phyloP scores from a whole-genome alignment of 1,140 invertebrate genomes.

The Antheraea pernyi region DNA sequence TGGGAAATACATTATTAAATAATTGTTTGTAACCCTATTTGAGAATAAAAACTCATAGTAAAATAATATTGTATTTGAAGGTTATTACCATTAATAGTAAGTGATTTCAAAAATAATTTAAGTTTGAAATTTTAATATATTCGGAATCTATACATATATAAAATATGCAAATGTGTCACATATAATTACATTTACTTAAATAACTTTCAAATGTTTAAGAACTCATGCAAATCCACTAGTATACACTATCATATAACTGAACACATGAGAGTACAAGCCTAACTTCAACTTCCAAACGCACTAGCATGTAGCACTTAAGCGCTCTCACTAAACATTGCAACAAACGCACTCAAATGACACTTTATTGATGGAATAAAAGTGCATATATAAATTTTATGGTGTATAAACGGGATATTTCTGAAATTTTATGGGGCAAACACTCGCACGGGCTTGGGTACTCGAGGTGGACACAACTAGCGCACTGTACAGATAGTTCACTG shows the following conservation, averaged over 20 bases:
- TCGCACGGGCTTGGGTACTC: conserved; percentile 27
- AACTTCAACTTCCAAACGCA: neutral
- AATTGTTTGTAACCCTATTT: too few relatives aligned
- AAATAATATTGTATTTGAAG: too few relatives aligned
- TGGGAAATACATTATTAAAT: too few relatives aligned
- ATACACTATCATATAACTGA: neutral
- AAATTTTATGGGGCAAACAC: conserved; percentile 58
- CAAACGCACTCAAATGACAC: conserved; percentile 59
- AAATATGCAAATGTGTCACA: too few relatives aligned
- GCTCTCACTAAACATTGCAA: conserved; percentile 27
- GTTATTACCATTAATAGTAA: too few relatives aligned
- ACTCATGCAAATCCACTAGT: neutral
- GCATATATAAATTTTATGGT: conserved; percentile 73
- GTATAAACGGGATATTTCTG: conserved; percentile 69
- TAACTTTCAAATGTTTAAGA: too few relatives aligned
- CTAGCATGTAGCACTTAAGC: neutral
- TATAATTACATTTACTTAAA: too few relatives aligned
- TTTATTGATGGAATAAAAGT: conserved; percentile 70
- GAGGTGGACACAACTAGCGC: neutral
- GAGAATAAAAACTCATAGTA: too few relatives aligned
- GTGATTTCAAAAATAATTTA: too few relatives aligned
- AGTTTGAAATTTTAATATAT: too few relatives aligned
- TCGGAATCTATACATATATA: too few relatives aligned
- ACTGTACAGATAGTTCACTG: neutral
- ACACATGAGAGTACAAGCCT: neutral